Evolutionary conservation across 2,888 invertebrate genomes (phyloP).

Genomic region (Trachelus tabidus): DNA sequence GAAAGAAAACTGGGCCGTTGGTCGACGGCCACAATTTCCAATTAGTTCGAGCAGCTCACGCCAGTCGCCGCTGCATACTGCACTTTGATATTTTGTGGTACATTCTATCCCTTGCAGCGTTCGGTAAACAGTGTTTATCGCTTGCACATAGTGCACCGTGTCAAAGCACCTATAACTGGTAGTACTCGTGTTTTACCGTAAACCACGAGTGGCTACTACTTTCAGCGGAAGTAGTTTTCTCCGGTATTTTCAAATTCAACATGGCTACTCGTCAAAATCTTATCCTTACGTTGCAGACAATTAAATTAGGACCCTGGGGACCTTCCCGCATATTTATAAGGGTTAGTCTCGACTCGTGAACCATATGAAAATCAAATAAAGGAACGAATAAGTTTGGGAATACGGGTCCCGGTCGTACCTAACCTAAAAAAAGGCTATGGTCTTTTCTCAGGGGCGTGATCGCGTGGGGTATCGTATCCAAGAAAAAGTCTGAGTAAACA

Average conservation of each 20-base stretch:
- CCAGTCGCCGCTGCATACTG: not conserved
- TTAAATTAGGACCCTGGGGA: slow-evolving; percentile 25
- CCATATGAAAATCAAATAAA: slow-evolving; percentile 24
- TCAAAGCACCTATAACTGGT: not conserved
- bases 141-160: not conserved
- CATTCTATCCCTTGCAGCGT: not conserved
- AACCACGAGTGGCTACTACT: not conserved
- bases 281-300: slow-evolving; percentile 9
- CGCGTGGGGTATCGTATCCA: slow-evolving; percentile 7
- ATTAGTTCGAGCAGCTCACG: not conserved
- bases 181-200: not conserved
- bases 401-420: slow-evolving; percentile 3
- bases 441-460: slow-evolving; percentile 10
- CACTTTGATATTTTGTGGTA: not conserved
- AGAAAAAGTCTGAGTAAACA: slow-evolving; percentile 12
- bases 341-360: slow-evolving; percentile 17
- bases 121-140: not conserved
- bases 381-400: slow-evolving; percentile 22
- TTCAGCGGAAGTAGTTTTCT: not conserved
- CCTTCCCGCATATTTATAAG: slow-evolving; percentile 29
- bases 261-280: not conserved
- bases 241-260: not conserved
- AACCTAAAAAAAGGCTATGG: not conserved
- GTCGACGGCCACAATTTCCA: not conserved
- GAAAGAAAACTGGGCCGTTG: not conserved